Percentiles rank a stretch among this genome's conserved stretches.
These are phyloP conservation scores for Callionymus lyra DNA, from an alignment of 2,113 vertebrate genomes.

Conservation along the genomic window DNA sequence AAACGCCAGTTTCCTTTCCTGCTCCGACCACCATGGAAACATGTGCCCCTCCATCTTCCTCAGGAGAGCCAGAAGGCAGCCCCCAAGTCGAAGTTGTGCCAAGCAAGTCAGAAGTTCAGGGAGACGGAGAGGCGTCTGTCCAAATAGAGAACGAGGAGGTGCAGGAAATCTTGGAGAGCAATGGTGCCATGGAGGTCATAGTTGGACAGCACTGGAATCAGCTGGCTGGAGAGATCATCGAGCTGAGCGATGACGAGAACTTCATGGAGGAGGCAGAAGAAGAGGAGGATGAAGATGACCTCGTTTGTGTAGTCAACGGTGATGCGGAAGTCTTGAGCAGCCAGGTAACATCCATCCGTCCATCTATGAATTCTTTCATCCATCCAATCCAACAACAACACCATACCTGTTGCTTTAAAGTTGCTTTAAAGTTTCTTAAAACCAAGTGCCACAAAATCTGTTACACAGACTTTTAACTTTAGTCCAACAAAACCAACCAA, in stretches of 20 bases:
- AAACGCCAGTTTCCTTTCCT: constrained; percentile 25
- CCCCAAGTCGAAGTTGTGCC: constrained; percentile 32
- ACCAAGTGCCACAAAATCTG: too few species aligned
- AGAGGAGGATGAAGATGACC: constrained; percentile 86
- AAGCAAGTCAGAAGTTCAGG: constrained; percentile 16
- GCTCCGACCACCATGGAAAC: constrained; percentile 26
- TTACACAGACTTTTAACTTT: too few species aligned
- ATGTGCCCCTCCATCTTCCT: constrained; percentile 44
- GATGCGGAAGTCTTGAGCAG: constrained; percentile 4
- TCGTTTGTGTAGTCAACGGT: constrained; percentile 77
- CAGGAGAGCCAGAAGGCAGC: constrained; percentile 31
- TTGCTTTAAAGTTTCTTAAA: too few species aligned
- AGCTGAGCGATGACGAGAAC: constrained; percentile 86
- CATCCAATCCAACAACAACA: too few species aligned
- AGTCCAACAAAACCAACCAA: too few species aligned
- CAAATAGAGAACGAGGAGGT: constrained; percentile 38
- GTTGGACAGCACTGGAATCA: constrained; percentile 76
- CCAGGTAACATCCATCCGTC: constrained; percentile 23
- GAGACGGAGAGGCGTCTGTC: constrained; percentile 39
- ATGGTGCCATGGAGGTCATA: constrained; percentile 21
- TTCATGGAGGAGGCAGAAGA: constrained; percentile 74
- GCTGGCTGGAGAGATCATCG: constrained; percentile 80
- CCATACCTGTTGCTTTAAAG: too few species aligned
- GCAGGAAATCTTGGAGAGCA: constrained; percentile 60
- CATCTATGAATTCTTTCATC: too few species aligned